Evolutionary conservation across 2,113 vertebrate species (phyloP), one percentile per base, ranked within the genome.

Genomic region (Gadus chalcogrammus): DNA sequence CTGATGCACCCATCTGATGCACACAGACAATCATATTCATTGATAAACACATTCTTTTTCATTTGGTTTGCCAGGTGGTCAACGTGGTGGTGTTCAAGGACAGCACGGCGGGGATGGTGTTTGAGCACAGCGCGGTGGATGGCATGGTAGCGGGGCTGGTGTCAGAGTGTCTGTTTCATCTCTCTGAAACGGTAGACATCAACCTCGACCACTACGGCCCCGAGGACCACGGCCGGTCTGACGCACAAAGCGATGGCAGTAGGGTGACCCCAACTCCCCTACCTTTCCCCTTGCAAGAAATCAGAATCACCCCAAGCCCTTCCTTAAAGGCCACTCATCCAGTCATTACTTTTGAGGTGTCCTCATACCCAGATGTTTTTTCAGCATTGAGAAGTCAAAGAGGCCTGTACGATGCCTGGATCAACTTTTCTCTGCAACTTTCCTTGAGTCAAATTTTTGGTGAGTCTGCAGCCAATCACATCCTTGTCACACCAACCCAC

Each of bases 391-490:
- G 87, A 79, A 85, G 76, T 7, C 91, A 90, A n/a, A 87, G 90
- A 66, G 87, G 92, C 28, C 79, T 93, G 22, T 92, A 89, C 74
- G 91, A 93, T 74, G 90, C 92, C 56, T 93, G 91, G 91, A 81
- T 93, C 24, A 93, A 90, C 81, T 92, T 93, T 64, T 89, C 92
- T 65, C 80, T 93, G 79, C 92, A 93, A 73, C 89, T 93, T 7
- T 90, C 91, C 58, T 81, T 93, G 27, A 88, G 68, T 67, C 90
- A 92, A 68, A 90, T 82, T 56, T 77, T 92, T 61, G 91, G 90
- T 4, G 89, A 91, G 64, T 70, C 82, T 17, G 87, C 89, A 65
- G 58, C 70, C 64, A 74, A 62, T 56, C 87, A 89, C 61, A 85
- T 93, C 1, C 74, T 93, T 64, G 91, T 93, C 62, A 93, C 92